phyloP scores from a whole-genome alignment of 1,140 invertebrate genomes.

The Armadillidium nasatum region DNA sequence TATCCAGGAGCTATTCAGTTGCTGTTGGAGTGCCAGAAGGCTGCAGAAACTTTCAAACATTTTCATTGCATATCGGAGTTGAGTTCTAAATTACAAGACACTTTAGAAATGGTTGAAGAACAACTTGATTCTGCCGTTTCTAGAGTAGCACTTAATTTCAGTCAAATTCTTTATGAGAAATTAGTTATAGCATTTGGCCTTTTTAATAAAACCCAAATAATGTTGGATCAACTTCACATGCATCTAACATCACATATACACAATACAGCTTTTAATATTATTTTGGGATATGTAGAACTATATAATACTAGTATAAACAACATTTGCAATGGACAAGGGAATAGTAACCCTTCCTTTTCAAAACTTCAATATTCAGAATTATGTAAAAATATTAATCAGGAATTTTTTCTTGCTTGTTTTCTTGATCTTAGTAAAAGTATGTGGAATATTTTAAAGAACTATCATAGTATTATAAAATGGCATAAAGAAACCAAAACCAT shows the following conservation, averaged over 20 bases:
- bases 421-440: constrained; percentile 42
- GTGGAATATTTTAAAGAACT: constrained; percentile 43
- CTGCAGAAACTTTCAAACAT: constrained; percentile 71
- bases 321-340: neutral
- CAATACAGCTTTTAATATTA: constrained; percentile 72
- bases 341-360: constrained; percentile 32
- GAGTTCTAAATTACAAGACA: constrained; percentile 82
- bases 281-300: constrained; percentile 66
- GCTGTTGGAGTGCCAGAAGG: constrained; percentile 79
- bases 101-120: constrained; percentile 83
- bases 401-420: constrained; percentile 50
- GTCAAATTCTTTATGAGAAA: constrained; percentile 45
- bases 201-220: constrained; percentile 78
- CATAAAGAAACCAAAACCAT: constrained; percentile 31
- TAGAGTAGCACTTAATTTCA: constrained; percentile 56
- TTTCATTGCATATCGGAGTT: constrained; percentile 80
- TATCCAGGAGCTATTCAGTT: constrained; percentile 83
- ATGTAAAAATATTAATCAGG: constrained; percentile 50
- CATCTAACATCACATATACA: constrained; percentile 92
- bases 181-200: constrained; percentile 65
- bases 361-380: constrained; percentile 50
- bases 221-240: constrained; percentile 91
- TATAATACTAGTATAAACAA: constrained; percentile 38
- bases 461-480: constrained; percentile 41
- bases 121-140: constrained; percentile 81